These are phyloP conservation scores for Melanaphis sacchari DNA, from an alignment of 1,140 invertebrate genomes.

Conservation along the genomic window DNA sequence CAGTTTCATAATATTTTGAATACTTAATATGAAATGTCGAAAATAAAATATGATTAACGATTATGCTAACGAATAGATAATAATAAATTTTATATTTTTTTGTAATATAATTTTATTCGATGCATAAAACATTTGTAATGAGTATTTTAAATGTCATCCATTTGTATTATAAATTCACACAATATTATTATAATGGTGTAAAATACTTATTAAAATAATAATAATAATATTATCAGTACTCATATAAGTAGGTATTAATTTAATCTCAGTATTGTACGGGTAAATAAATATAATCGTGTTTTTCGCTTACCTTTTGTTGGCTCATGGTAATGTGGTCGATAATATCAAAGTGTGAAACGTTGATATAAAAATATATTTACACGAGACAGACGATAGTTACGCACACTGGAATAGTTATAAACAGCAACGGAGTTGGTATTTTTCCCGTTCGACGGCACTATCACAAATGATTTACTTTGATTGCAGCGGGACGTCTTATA, in stretches of 20 bases:
- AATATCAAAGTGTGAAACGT: not conserved
- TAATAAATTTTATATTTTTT: too few relatives aligned
- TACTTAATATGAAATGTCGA: too few relatives aligned
- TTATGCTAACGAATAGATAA: too few relatives aligned
- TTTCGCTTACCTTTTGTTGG: conserved; percentile 38
- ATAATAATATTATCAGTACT: too few relatives aligned
- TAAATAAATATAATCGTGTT: not conserved
- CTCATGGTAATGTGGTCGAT: not conserved
- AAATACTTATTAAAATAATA: not conserved
- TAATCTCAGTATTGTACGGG: too few relatives aligned
- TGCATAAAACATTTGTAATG: too few relatives aligned
- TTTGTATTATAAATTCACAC: too few relatives aligned
- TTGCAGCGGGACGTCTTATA: conserved; percentile 33
- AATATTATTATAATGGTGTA: not conserved
- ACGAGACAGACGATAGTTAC: not conserved
- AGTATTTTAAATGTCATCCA: too few relatives aligned
- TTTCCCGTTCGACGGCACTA: conserved; percentile 26
- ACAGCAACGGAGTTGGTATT: not conserved
- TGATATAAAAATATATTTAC: not conserved
- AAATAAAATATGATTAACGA: too few relatives aligned
- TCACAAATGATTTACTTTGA: conserved; percentile 45
- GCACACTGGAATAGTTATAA: not conserved
- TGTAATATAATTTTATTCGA: too few relatives aligned
- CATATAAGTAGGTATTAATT: too few relatives aligned
- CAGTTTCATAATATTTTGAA: not conserved